Evolutionary conservation across 2,113 vertebrate genomes (phyloP).

Genomic region (Sapayoa aenigma): DNA sequence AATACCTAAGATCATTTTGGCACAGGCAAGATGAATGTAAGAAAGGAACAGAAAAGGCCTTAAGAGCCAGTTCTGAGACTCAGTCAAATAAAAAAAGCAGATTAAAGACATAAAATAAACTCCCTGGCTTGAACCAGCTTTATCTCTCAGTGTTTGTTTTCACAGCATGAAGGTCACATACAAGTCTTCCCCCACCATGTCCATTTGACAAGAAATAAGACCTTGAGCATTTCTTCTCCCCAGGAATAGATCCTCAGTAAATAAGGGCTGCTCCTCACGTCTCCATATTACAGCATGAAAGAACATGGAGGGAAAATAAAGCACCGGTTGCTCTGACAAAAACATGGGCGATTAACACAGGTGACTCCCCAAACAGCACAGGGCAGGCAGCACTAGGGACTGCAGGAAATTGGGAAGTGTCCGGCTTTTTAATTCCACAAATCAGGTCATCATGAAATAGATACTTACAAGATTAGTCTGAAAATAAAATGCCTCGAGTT

Average conservation of each 20-base stretch:
- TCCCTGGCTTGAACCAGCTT: not conserved
- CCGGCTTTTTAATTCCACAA: not conserved
- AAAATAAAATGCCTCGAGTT: not conserved
- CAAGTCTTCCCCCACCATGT: fast-evolving
- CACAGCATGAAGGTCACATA: not conserved
- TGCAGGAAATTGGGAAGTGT: not conserved
- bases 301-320: not conserved
- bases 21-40: not conserved
- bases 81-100: not conserved
- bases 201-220: not conserved
- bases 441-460: not conserved
- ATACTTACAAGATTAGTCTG: not conserved
- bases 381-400: not conserved
- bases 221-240: not conserved
- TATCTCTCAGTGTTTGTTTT: not conserved
- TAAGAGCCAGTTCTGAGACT: not conserved
- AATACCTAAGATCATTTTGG: not conserved
- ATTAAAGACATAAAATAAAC: not conserved
- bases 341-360: not conserved
- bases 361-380: not conserved
- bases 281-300: not conserved
- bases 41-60: not conserved
- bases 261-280: not conserved
- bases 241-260: not conserved
- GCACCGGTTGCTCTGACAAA: not conserved